phyloP scores from a whole-genome alignment of 2,888 invertebrate genomes.

The Dicyrtoma fusca region DNA sequence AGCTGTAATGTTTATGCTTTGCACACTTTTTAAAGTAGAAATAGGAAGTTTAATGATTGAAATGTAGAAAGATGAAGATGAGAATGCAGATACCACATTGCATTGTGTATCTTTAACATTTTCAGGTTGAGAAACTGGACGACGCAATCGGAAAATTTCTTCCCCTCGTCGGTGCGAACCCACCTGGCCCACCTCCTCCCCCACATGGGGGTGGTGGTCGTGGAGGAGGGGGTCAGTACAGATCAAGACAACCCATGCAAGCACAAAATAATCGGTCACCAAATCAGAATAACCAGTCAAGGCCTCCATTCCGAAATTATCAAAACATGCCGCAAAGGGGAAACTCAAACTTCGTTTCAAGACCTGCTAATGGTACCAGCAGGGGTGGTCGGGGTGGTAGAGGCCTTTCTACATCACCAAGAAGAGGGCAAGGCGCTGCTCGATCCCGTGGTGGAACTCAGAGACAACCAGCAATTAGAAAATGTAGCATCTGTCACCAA shows the following conservation, averaged over 20 bases:
- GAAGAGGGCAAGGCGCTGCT: neutral
- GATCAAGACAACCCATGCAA: constrained; percentile 52
- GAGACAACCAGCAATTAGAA: constrained; percentile 60
- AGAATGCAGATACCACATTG: too few relatives aligned
- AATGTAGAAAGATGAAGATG: too few relatives aligned
- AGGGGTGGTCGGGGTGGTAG: neutral
- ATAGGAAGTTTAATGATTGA: neutral
- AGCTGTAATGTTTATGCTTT: too few relatives aligned
- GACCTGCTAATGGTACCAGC: neutral
- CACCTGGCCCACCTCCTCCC: neutral
- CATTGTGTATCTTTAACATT: neutral
- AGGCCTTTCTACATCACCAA: neutral
- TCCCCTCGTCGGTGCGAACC: neutral
- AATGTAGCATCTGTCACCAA: constrained; percentile 74
- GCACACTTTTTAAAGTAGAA: too few relatives aligned
- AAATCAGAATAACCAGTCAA: neutral
- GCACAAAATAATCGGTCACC: constrained; percentile 26
- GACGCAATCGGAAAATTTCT: constrained; percentile 20
- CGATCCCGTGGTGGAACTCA: constrained; percentile 39
- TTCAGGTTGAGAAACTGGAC: constrained; percentile 23
- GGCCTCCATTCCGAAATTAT: neutral
- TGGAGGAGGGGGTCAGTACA: constrained; percentile 40
- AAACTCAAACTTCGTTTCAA: too few relatives aligned
- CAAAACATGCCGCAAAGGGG: too few relatives aligned
- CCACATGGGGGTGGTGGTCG: constrained; percentile 53